Conservation (phyloP, 2,797 vertebrate species). For the Dipus sagitta region DNA sequence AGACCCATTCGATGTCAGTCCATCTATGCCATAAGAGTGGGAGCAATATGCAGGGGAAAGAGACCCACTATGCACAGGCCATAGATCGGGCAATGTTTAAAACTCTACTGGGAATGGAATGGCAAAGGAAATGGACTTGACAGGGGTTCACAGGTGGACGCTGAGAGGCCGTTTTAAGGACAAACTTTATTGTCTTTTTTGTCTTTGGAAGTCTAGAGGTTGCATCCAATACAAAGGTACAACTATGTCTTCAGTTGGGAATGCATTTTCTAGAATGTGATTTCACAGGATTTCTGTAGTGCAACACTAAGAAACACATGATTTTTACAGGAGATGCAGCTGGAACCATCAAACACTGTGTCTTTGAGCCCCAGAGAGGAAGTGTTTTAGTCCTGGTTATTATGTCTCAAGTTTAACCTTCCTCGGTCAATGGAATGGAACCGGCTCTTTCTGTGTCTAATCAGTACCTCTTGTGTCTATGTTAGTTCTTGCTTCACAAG, state of each 20-base stretch:
- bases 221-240: neutral
- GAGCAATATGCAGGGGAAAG: neutral
- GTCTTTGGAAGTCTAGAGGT: neutral
- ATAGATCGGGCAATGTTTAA: neutral
- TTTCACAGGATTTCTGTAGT: neutral
- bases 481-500: neutral
- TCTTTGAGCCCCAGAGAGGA: too few species aligned
- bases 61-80: neutral
- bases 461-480: neutral
- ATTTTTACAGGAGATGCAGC: too few species aligned
- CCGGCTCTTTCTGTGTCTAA: neutral
- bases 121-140: neutral
- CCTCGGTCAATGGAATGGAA: neutral
- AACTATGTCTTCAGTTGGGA: neutral
- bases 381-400: neutral
- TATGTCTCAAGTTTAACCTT: neutral
- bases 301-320: neutral
- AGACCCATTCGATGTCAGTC: neutral
- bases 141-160: rapidly evolving
- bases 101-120: neutral
- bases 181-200: neutral
- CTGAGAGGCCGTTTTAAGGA: neutral
- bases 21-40: neutral
- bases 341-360: too few species aligned
- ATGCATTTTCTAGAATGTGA: neutral